Percentiles rank a stretch among this genome's conserved stretches.
Evolutionary conservation across 2,888 invertebrate species (phyloP).

Genomic region (Agonopterix alstromeriana): DNA sequence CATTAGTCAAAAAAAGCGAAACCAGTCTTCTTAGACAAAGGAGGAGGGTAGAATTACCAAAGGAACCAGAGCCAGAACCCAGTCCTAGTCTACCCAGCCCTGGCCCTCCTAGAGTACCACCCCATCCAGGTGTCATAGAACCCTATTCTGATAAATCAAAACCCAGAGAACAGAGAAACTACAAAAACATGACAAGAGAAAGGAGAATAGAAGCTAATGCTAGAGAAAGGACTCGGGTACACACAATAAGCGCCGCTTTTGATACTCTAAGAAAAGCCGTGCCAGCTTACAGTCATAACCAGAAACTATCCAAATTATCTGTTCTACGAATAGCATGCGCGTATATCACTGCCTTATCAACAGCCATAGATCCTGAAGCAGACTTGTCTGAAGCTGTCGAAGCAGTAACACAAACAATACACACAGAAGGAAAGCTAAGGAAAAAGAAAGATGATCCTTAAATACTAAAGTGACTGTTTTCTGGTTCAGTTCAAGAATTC

Average conservation of each 20-base stretch:
- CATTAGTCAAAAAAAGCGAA: slow-evolving; percentile 74
- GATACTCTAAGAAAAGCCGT: slow-evolving; percentile 90
- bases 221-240: slow-evolving; percentile 92
- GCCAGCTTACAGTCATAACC: slow-evolving; percentile 94
- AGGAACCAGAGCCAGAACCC: slow-evolving; percentile 46
- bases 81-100: slow-evolving; percentile 31
- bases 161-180: slow-evolving; percentile 86
- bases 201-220: slow-evolving; percentile 96
- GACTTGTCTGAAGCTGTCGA: slow-evolving; percentile 88
- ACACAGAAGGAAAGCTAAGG: slow-evolving; percentile 92
- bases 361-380: slow-evolving; percentile 82
- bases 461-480: slow-evolving; percentile 13
- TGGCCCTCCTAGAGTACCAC: slow-evolving; percentile 69
- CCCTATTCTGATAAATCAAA: slow-evolving; percentile 36
- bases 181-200: slow-evolving; percentile 97
- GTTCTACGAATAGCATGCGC: slow-evolving; percentile 95
- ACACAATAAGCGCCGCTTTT: slow-evolving; percentile 97
- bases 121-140: slow-evolving; percentile 69
- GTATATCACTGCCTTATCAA: slow-evolving; percentile 92
- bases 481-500: neutral
- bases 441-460: slow-evolving; percentile 88
- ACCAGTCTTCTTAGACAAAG: slow-evolving; percentile 48
- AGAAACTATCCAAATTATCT: slow-evolving; percentile 94
- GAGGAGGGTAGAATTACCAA: slow-evolving; percentile 28
- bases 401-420: slow-evolving; percentile 92